Evolutionary conservation across 2,888 invertebrate species (phyloP).

Genomic region (Drosophila mulleri): DNA sequence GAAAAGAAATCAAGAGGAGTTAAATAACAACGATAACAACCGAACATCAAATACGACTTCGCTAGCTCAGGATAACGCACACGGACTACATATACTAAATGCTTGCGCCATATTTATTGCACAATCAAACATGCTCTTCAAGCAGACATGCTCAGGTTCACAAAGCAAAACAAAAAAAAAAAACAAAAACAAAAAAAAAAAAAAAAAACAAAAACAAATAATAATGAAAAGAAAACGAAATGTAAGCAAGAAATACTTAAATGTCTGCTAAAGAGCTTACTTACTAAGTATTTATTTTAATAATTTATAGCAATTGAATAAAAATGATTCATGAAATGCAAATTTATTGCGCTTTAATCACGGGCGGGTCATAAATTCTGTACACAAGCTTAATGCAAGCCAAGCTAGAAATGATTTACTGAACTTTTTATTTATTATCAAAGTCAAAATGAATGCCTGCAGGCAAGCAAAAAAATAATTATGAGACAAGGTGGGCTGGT

Average conservation of each 20-base stretch:
- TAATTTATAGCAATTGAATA: conserved; percentile 81
- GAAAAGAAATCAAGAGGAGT: conserved; percentile 12
- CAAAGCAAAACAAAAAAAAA: conserved; percentile 11
- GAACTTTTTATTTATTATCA: neutral
- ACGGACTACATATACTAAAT: conserved; percentile 53
- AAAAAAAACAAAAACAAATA: conserved; percentile 17
- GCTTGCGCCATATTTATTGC: conserved; percentile 79
- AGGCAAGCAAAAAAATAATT: neutral
- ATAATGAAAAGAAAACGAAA: conserved; percentile 26
- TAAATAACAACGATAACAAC: conserved; percentile 29
- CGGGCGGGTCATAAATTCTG: neutral
- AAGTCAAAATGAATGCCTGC: neutral
- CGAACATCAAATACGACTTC: conserved; percentile 51
- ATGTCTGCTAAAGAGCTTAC: conserved; percentile 70
- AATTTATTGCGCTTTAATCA: conserved; percentile 12
- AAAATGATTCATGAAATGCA: conserved; percentile 80
- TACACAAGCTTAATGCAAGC: neutral
- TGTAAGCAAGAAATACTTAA: conserved; percentile 48
- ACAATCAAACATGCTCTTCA: conserved; percentile 56
- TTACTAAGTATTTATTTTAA: conserved; percentile 78
- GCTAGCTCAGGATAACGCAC: conserved; percentile 73
- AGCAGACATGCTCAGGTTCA: conserved; percentile 71
- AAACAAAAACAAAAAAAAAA: conserved; percentile 18
- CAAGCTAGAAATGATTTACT: neutral
- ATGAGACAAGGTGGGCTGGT: no score